These are phyloP conservation scores for Lasioglossum figueresi DNA, from an alignment of 2,888 invertebrate genomes.

Conservation along the genomic window DNA sequence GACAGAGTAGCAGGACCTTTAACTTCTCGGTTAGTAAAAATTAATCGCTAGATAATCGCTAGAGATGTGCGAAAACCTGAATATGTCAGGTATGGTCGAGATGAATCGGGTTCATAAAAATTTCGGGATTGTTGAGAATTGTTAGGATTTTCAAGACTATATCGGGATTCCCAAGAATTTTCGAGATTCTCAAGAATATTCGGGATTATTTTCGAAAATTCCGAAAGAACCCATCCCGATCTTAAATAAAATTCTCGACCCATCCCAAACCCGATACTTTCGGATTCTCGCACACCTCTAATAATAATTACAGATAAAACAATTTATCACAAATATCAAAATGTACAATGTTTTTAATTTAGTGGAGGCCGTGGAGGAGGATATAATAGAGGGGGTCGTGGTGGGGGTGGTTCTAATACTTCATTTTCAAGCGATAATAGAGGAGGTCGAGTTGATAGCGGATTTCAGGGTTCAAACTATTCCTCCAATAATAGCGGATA, in stretches of 20 bases:
- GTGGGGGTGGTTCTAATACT: slow-evolving; percentile 59
- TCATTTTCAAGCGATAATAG: slow-evolving; percentile 54
- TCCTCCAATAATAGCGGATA: slow-evolving; percentile 50
- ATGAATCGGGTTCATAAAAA: background rate
- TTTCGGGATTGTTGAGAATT: background rate
- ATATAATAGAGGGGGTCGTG: slow-evolving; percentile 67
- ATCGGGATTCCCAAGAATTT: too few species aligned
- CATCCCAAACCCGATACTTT: background rate
- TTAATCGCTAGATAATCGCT: background rate
- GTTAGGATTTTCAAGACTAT: too few species aligned
- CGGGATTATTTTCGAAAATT: background rate
- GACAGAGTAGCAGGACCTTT: slow-evolving; percentile 85
- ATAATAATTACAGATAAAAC: background rate
- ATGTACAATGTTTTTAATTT: slow-evolving; percentile 38
- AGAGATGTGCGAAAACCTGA: background rate
- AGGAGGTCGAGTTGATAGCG: slow-evolving; percentile 56
- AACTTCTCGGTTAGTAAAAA: slow-evolving; percentile 65
- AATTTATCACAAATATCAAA: background rate
- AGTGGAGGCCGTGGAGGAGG: slow-evolving; percentile 76
- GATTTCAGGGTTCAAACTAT: background rate
- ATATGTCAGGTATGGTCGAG: background rate
- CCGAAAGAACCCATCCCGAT: too few species aligned
- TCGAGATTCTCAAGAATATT: background rate
- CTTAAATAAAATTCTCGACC: too few species aligned
- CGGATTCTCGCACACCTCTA: background rate